Base-by-base conservation (phyloP, 2,888 invertebrate genomes). In the Hirtodrosophila cameraria region DNA sequence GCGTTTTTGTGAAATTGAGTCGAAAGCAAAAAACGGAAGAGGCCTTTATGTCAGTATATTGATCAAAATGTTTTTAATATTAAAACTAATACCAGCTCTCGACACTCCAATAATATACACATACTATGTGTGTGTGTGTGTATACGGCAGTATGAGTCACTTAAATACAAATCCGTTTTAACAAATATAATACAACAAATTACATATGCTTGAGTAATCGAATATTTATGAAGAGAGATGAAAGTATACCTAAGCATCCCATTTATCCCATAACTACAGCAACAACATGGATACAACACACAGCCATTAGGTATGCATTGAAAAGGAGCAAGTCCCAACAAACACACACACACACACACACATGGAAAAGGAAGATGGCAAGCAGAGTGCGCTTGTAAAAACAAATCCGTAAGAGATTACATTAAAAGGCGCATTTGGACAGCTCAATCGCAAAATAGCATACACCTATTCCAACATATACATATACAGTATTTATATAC, bases 351-450 rank as follows among this genome's bases (percentile, higher is more conserved):
- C 31, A 33, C 28, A 15, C 23, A 46, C 18, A 1, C 15, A 46
- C 9, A 15, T 23, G 6, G 23, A 8, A 1, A 7, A 23, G 23
- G 8, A 23, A 4, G 23, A 6, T 7, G 38, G 25, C 12, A 35
- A 48, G 39, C 27, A 58, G 46, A 46, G 62, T 61, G 63, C 63
- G 72, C 66, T 79, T 85, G 82, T 83, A 86, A 85, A 83, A 83
- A 83, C 87, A 83, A 83, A 83, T 83, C 82, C 87, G 74, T 85
- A 70, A 86, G 84, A 87, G 83, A 87, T 83, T 85, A 83, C 83
- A 81, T 86, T 81, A 81, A 81, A 79, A 81, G 79, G 66, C 83
- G 86, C 87, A 87, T 83, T 87, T 81, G 81, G 87, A 82, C 83
- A 82, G 79, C 85, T 86, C 85, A 81, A 86, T 83, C 83, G 83